Evolutionary conservation across 2,888 invertebrate genomes (phyloP).

Genomic region (Heteromyza rotundicornis): DNA sequence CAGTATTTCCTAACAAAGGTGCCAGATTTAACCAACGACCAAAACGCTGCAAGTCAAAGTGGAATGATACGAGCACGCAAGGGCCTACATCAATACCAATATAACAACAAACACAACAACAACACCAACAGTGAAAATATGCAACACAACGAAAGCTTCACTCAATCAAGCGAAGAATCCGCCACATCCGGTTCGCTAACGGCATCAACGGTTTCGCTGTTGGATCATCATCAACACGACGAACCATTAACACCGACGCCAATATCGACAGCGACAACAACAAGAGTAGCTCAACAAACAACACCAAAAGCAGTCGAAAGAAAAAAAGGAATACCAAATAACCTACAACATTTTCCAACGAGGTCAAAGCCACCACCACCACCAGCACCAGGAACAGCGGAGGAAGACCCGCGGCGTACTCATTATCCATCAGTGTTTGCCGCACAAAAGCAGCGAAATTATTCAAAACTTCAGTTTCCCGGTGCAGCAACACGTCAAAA

Average conservation of each 20-base stretch:
- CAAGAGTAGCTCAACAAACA: not conserved
- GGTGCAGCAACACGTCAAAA: conserved; percentile 11
- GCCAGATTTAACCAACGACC: too few relatives aligned
- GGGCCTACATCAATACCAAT: too few relatives aligned
- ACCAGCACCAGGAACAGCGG: too few relatives aligned
- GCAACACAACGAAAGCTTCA: not conserved
- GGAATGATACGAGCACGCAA: too few relatives aligned
- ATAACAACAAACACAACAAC: too few relatives aligned
- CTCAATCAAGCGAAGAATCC: not conserved
- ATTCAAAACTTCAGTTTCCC: conserved; percentile 25
- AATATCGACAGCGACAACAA: conserved; percentile 24
- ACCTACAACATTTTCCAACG: too few relatives aligned
- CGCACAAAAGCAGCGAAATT: conserved; percentile 14
- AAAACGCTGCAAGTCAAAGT: too few relatives aligned
- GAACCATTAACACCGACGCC: conserved; percentile 18
- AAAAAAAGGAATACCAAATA: not conserved
- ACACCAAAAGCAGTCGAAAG: not conserved
- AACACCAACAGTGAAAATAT: conserved; percentile 10
- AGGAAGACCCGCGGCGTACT: not conserved
- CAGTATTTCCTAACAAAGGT: too few relatives aligned
- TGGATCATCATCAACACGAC: conserved; percentile 13
- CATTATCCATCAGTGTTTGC: not conserved
- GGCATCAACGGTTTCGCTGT: conserved; percentile 39
- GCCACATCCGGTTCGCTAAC: conserved; percentile 23
- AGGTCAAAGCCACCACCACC: too few relatives aligned